Percentiles rank a stretch among this genome's conserved stretches.
phyloP scores from a whole-genome alignment of 2,113 vertebrate species.

The Lota lota region DNA sequence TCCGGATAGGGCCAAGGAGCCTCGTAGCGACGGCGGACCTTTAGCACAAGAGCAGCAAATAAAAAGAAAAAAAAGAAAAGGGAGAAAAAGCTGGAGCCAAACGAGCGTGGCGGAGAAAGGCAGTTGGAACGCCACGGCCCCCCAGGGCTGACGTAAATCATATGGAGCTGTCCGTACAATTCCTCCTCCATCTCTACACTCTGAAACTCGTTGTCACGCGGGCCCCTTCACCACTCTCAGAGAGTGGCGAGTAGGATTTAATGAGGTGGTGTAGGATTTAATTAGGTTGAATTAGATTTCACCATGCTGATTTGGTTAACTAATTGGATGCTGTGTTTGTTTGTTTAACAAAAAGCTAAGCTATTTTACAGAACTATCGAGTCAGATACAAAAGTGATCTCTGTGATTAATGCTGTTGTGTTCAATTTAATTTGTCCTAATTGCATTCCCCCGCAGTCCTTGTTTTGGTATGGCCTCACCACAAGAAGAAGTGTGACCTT shows the following conservation, averaged over 20 bases:
- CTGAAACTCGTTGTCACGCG: constrained; percentile 58
- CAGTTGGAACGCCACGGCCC: constrained; percentile 51
- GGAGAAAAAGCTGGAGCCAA: constrained; percentile 68
- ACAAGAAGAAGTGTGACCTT: no score
- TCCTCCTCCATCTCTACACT: constrained; percentile 54
- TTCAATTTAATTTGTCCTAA: no score
- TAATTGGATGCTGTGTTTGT: constrained; percentile 35
- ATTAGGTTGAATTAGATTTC: constrained; percentile 54
- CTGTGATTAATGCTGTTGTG: no score
- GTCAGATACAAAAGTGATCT: no score
- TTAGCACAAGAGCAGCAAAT: constrained; percentile 66
- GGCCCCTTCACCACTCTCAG: constrained; percentile 48
- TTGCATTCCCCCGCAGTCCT: no score
- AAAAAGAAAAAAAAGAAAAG: no score
- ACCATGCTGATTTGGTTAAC: constrained; percentile 49
- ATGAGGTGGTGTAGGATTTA: constrained; percentile 28
- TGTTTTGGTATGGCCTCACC: no score
- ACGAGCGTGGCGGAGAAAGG: constrained; percentile 73
- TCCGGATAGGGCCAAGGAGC: constrained; percentile 67
- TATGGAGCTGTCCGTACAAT: constrained; percentile 70
- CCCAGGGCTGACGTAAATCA: constrained; percentile 59
- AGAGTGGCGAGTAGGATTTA: constrained; percentile 8
- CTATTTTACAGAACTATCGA: no score
- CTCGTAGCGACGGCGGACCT: constrained; percentile 74
- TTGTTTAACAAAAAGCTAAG: no score